Percentiles rank a stretch among this genome's conserved stretches.
phyloP scores from a whole-genome alignment of 2,113 vertebrate species.

The Mustelus asterias region DNA sequence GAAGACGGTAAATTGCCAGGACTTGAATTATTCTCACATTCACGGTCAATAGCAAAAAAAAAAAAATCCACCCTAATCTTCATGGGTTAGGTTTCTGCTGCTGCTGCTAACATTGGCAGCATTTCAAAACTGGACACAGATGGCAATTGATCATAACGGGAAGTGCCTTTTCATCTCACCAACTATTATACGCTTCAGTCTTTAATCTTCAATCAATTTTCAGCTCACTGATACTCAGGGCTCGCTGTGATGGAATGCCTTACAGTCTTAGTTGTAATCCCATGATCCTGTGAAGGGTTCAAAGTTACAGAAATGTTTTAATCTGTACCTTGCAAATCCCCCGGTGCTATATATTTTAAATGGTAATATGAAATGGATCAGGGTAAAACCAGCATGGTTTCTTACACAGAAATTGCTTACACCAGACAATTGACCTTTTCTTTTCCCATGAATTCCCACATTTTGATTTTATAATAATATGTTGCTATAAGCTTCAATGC shows the following conservation, averaged over 20 bases:
- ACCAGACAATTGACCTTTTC: not conserved
- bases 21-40: not conserved
- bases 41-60: not conserved
- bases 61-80: not conserved
- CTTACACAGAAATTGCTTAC: not conserved
- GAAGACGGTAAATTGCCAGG: not conserved
- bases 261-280: slow-evolving; percentile 14
- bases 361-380: not conserved
- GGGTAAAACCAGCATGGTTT: not conserved
- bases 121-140: not conserved
- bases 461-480: not conserved
- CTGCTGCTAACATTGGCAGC: no score
- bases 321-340: slow-evolving; percentile 27
- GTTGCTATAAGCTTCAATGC: not conserved
- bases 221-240: not conserved
- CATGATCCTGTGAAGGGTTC: not conserved
- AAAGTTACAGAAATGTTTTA: slow-evolving; percentile 24
- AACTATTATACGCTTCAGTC: slow-evolving; percentile 13
- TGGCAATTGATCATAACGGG: not conserved
- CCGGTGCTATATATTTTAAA: not conserved
- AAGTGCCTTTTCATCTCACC: slow-evolving; percentile 8
- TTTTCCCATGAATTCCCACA: not conserved
- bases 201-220: slow-evolving; percentile 29
- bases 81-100: not conserved
- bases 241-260: not conserved